A percentile compares a stretch with the other conserved stretches of the same genome.
phyloP scores from a whole-genome alignment of 1,140 invertebrate species.

The Neocloeon triangulifer region DNA sequence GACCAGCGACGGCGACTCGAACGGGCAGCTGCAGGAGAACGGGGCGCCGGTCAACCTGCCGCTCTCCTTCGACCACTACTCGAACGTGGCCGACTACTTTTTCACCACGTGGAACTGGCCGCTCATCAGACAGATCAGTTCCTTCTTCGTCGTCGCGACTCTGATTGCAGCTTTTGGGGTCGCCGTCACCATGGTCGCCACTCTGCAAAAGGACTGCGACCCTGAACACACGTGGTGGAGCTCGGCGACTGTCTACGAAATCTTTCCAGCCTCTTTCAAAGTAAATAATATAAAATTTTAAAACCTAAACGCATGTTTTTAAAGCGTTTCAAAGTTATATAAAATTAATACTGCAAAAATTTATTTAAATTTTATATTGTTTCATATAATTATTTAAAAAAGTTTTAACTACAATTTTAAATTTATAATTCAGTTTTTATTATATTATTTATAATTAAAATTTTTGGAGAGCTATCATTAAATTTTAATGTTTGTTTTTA shows the following conservation, averaged over 20 bases:
- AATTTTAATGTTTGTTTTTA: no score
- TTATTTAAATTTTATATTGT: no score
- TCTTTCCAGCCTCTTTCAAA: slow-evolving; percentile 64
- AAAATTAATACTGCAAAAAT: no score
- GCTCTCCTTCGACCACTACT: no score
- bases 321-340: no score
- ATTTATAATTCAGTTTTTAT: no score
- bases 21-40: slow-evolving; percentile 20
- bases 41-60: slow-evolving; percentile 24
- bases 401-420: no score
- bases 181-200: slow-evolving; percentile 40
- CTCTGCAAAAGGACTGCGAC: slow-evolving; percentile 44
- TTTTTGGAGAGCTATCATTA: no score
- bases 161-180: slow-evolving; percentile 40
- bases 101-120: slow-evolving; percentile 67
- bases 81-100: slow-evolving; percentile 29
- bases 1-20: slow-evolving; percentile 13
- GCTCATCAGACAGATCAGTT: slow-evolving; percentile 41
- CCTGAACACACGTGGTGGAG: slow-evolving; percentile 52
- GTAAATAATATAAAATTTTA: no score
- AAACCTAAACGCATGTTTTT: no score
- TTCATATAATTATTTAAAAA: no score
- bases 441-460: no score
- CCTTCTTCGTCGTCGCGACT: slow-evolving; percentile 42
- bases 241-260: slow-evolving; percentile 56